Evolutionary conservation across 1,140 invertebrate genomes (phyloP), one percentile per base, ranked within the genome.

Genomic region (Ips nitidus): DNA sequence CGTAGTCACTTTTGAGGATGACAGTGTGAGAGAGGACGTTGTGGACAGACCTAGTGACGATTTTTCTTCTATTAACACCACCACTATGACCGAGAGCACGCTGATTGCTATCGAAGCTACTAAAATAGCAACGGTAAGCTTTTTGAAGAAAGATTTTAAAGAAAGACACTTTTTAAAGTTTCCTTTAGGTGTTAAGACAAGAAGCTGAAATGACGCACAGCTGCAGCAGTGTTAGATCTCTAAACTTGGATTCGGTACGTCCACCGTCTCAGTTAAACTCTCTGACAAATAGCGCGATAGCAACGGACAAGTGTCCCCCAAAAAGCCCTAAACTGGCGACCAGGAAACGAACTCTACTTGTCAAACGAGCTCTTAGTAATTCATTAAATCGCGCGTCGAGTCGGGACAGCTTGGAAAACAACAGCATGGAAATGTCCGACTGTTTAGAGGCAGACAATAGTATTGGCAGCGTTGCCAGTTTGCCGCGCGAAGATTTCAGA

Each of bases 381-480:
- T 84, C 82, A 0, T 77, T 81, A 57, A 84, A 85, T 76, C 80
- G 84, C 43, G 84, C 84, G 8, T 85, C 47, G 39, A 89, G 87
- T 72, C 82, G 87, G 0, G 72, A 80, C 59, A 74, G 80, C 77
- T 45, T 83, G 71, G 66, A 83, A 65, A 85, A 84, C 72, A 78
- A 84, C 39, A 85, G 83, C 72, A 36, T 78, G 22, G 84, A 83
- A 71, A 89, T 94, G 87, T 90, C 92, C 55, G 87, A 92, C 71
- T 75, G 91, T 7, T 84, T 88, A 0, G 91, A 92, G 73, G 89
- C 94, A 84, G 90, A 91, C 73, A 89, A 88, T 45, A 91, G 88
- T 73, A 92, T 94, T 87, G 81, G 93, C 4, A 94, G 92, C 64
- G 89, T 94, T 1, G 90, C 90, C 0, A 94, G 91, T 75, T 91